Percentiles rank a stretch among this genome's conserved stretches.
phyloP scores from a whole-genome alignment of 2,888 invertebrate genomes.

The Sinodicranocentrus sp. region DNA sequence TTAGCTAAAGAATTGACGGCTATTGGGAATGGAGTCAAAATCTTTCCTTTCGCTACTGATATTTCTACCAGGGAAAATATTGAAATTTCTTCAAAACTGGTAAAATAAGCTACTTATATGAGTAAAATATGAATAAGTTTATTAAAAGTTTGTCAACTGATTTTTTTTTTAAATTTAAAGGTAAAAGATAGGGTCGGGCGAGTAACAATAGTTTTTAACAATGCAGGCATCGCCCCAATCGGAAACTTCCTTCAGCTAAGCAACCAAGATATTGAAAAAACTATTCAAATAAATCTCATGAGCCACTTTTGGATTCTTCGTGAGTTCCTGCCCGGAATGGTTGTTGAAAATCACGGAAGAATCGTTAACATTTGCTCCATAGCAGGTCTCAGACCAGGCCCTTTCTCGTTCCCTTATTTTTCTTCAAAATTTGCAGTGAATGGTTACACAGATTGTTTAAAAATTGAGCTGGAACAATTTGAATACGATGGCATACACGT shows the following conservation, averaged over 20 bases:
- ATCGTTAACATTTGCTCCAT: slow-evolving; percentile 67
- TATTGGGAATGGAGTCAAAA: slow-evolving; percentile 79
- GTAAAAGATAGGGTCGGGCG: slow-evolving; percentile 66
- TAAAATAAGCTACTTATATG: neutral
- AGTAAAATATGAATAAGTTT: neutral
- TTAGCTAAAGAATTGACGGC: slow-evolving; percentile 79
- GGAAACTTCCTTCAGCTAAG: slow-evolving; percentile 54
- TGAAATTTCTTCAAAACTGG: slow-evolving; percentile 54
- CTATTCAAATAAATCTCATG: slow-evolving; percentile 66
- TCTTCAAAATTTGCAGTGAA: slow-evolving; percentile 63
- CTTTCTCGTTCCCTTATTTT: slow-evolving; percentile 55
- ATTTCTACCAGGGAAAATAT: slow-evolving; percentile 81
- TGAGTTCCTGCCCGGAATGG: slow-evolving; percentile 70
- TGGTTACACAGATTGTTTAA: slow-evolving; percentile 59
- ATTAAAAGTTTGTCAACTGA: neutral
- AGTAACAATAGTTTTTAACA: slow-evolving; percentile 70
- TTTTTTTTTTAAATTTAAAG: slow-evolving; percentile 32
- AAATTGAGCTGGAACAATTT: slow-evolving; percentile 32
- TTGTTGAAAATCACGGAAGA: slow-evolving; percentile 65
- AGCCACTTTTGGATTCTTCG: slow-evolving; percentile 72
- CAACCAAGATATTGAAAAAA: slow-evolving; percentile 65
- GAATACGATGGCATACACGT: slow-evolving; percentile 40
- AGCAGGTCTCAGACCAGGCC: slow-evolving; percentile 43
- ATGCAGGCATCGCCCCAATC: slow-evolving; percentile 66
- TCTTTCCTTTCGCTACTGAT: slow-evolving; percentile 81